Evolutionary conservation across 2,113 vertebrate species (phyloP).

Genomic region (Pardalotus punctatus): DNA sequence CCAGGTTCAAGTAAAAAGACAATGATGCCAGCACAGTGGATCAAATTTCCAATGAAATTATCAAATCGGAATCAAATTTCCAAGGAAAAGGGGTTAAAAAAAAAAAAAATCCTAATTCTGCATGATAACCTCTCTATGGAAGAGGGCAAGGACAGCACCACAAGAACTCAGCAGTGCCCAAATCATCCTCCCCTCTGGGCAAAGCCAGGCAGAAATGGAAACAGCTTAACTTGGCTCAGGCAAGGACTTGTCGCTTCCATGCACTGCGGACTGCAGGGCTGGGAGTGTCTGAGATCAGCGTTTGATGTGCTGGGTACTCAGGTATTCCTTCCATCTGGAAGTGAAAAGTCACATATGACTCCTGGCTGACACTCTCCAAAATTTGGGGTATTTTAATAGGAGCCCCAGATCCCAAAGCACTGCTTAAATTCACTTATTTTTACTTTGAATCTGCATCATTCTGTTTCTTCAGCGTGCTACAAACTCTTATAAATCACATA

Average conservation of each 20-base stretch:
- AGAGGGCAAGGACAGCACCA: neutral
- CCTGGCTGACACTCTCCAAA: neutral
- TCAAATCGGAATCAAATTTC: neutral
- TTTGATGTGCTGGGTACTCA: accelerated
- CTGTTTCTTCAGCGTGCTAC: neutral
- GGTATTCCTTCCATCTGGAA: neutral
- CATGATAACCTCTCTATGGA: neutral
- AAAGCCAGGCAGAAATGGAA: neutral
- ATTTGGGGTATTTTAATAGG: neutral
- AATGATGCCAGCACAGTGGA: neutral
- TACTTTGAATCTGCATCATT: neutral
- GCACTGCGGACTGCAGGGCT: neutral
- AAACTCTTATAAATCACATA: neutral
- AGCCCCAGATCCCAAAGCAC: neutral
- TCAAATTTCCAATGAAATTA: neutral
- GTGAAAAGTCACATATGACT: neutral
- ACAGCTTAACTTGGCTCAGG: neutral
- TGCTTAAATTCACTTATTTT: neutral
- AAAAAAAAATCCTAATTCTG: neutral
- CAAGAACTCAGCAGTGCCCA: neutral
- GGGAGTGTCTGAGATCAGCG: neutral
- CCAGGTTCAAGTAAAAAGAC: neutral
- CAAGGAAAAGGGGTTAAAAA: neutral
- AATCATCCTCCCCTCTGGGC: neutral
- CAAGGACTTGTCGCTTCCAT: neutral